Base-by-base conservation (phyloP, 53 echinoderm and acorn worm genomes). In the Luidia sarsii region DNA sequence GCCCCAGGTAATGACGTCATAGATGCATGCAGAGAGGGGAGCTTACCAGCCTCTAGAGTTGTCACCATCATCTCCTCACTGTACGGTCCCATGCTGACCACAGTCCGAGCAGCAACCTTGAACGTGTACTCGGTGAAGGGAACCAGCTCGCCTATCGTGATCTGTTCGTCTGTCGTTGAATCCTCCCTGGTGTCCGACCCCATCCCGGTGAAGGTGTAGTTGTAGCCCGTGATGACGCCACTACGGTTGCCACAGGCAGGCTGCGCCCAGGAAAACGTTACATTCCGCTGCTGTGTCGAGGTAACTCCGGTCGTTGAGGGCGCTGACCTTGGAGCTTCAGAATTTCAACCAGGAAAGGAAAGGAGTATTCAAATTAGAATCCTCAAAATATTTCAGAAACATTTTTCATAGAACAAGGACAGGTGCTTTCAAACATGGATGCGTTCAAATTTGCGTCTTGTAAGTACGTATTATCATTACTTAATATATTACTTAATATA, bases 171-270 rank as follows among this genome's bases (percentile, higher is more conserved):
- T 32, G 31, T 8, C 13, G 61, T 29, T 9, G 0, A 31, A 61
- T 61, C 18, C 8, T 18, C 11, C 15, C 30, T 61, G 31, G 27
- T 15, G 30, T 33, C 21, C 4, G 32, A 29, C 1, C 33, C 34
- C 18, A 21, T 10, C 1, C 31, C 61, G 33, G 3, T 61, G 31
- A 61, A 33, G 18, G 1, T 61, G 61, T 61, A 61, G 0, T 4
- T 0, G 33, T 61, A 61, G 61, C 61, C 61, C 7, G 33, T 61
- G 33, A 61, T 61, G 61, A 61, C 13, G 11, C 61, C 61, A 61
- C 31, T 3, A 32, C 61, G 31, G 61, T 33, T 61, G 9, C 33
- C 33, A 61, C 61, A 61, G 18, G 61, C 2, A 21, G 61, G 61
- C 33, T 5, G 13, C 1, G 15, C 25, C 61, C 61, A 61, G 32